phyloP scores from a whole-genome alignment of 2,797 vertebrate genomes.

The Oryzias sinensis region DNA sequence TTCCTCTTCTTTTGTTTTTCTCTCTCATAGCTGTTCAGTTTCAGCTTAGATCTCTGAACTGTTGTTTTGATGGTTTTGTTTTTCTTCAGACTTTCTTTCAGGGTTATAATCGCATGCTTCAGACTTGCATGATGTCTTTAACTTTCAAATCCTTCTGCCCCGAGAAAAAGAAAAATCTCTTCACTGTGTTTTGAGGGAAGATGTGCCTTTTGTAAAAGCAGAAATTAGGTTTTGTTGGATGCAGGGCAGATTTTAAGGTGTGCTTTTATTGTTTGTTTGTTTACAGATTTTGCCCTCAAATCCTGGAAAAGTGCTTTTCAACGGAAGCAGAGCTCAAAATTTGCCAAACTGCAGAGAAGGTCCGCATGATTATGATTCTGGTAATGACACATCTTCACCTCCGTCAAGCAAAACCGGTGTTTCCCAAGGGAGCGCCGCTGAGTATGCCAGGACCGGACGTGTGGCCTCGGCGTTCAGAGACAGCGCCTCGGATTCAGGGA shows the following conservation, averaged over 20 bases:
- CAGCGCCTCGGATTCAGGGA: constrained; percentile 93
- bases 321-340: constrained; percentile 77
- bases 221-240: constrained; percentile 72
- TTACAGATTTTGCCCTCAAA: constrained; percentile 90
- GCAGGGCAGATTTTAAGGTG: constrained; percentile 56
- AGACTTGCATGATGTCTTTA: constrained; percentile 92
- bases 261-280: constrained; percentile 78
- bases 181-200: constrained; percentile 86
- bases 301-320: constrained; percentile 83
- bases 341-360: constrained; percentile 74
- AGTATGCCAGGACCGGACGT: constrained; percentile 68
- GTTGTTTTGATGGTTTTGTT: constrained; percentile 66
- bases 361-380: constrained; percentile 93
- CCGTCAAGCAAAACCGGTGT: constrained; percentile 87
- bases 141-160: constrained; percentile 85
- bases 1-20: constrained; percentile 65
- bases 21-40: constrained; percentile 71
- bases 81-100: constrained; percentile 73
- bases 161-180: constrained; percentile 68
- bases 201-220: constrained; percentile 83
- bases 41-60: constrained; percentile 61
- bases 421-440: constrained; percentile 78
- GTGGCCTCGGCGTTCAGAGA: constrained; percentile 79
- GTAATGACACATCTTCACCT: constrained; percentile 95
- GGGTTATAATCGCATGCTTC: constrained; percentile 87